phyloP scores from a whole-genome alignment of 2,888 invertebrate genomes.

The Ariolimax columbianus region DNA sequence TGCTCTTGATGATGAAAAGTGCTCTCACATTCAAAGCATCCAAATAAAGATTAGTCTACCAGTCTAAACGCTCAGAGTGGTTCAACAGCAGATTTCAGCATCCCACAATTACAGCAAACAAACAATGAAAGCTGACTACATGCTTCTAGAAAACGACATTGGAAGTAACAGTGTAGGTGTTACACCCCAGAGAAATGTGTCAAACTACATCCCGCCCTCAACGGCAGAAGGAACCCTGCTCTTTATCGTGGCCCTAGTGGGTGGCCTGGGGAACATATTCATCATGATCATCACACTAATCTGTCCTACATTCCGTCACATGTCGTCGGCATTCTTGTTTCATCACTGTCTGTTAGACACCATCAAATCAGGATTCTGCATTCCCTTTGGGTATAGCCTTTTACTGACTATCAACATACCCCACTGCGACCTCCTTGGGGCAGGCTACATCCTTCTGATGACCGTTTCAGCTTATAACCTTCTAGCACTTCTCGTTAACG shows the following conservation, averaged over 20 bases:
- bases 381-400: conserved; percentile 73
- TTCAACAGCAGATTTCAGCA: too few relatives aligned
- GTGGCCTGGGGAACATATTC: conserved; percentile 69
- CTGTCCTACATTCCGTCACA: conserved; percentile 66
- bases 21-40: not conserved
- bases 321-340: conserved; percentile 74
- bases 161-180: not conserved
- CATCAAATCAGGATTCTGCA: conserved; percentile 74
- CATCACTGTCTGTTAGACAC: conserved; percentile 76
- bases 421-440: conserved; percentile 89
- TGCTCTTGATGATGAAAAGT: not conserved
- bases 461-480: conserved; percentile 94
- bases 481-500: conserved; percentile 81
- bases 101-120: not conserved
- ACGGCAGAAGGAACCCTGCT: conserved; percentile 65
- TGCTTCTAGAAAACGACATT: not conserved
- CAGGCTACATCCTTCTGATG: conserved; percentile 90
- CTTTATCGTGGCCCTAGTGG: conserved; percentile 66
- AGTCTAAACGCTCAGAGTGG: not conserved
- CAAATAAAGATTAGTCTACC: not conserved
- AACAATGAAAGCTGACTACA: conserved; percentile 42
- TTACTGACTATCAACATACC: conserved; percentile 62
- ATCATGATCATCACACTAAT: conserved; percentile 64
- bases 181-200: conserved; percentile 6
- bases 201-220: conserved; percentile 36